phyloP scores from a whole-genome alignment of 2,113 vertebrate species.

The Muntiacus muntjak region DNA sequence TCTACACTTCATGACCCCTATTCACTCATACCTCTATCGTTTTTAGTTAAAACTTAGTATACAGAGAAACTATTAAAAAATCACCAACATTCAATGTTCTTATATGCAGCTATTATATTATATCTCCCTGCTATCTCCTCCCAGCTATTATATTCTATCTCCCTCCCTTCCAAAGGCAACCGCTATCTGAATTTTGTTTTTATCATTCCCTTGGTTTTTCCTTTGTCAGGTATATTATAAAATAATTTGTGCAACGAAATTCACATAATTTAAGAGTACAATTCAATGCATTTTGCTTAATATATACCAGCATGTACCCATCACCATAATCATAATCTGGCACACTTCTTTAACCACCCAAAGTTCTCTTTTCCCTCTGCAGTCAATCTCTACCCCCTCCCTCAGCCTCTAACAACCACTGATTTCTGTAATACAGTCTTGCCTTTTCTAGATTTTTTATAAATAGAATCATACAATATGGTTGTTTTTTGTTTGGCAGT shows the following conservation, averaged over 20 bases:
- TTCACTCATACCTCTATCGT: neutral
- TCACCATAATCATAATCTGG: neutral
- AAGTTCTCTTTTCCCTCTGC: neutral
- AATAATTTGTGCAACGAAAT: neutral
- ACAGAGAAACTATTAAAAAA: neutral
- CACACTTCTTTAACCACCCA: neutral
- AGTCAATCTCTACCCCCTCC: neutral
- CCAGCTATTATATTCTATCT: neutral
- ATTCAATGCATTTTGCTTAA: neutral
- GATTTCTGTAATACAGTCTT: neutral
- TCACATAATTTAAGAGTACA: neutral
- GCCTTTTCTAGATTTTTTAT: neutral
- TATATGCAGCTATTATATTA: neutral
- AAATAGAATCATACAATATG: neutral
- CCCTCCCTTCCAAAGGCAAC: neutral
- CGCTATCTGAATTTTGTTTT: neutral
- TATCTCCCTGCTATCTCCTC: no score
- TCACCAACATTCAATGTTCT: neutral
- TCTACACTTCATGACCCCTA: neutral
- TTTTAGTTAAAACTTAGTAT: constrained; percentile 14
- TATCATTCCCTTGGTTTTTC: neutral
- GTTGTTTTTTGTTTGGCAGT: neutral
- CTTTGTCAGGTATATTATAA: neutral
- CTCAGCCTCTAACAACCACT: neutral
- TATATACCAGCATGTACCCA: neutral